Evolutionary conservation across 2,113 vertebrate genomes (phyloP).

Genomic region (Australoheros scitulus): DNA sequence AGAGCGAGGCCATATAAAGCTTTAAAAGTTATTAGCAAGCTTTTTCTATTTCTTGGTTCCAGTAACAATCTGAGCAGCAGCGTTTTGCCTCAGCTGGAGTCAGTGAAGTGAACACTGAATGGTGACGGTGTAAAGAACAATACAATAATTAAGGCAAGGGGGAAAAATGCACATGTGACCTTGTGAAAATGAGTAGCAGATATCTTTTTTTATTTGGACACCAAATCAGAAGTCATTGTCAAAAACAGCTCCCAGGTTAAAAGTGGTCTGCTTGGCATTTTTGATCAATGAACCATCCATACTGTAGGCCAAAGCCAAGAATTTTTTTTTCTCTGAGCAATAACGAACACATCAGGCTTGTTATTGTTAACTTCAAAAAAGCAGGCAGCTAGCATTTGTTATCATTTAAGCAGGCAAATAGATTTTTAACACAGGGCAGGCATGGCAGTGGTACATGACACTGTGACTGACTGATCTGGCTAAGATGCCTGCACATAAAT

Average conservation of each 20-base stretch:
- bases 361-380: not conserved
- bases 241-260: too few relatives aligned
- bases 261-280: not conserved
- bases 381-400: not conserved
- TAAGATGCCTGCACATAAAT: not conserved
- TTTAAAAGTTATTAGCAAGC: not conserved
- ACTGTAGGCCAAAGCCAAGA: not conserved
- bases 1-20: not conserved
- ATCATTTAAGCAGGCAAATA: not conserved
- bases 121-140: not conserved
- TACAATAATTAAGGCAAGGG: not conserved
- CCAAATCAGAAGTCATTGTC: too few relatives aligned
- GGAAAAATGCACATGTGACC: not conserved
- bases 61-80: not conserved
- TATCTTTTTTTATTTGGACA: too few relatives aligned
- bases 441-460: not conserved
- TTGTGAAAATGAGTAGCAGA: not conserved
- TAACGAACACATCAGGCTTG: not conserved
- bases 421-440: not conserved
- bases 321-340: not conserved
- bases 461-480: fast-evolving
- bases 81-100: not conserved
- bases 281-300: not conserved
- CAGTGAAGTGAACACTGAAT: not conserved
- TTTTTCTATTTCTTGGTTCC: not conserved